Conservation (phyloP, 2,113 vertebrate genomes). For the Dasyprocta punctata region DNA sequence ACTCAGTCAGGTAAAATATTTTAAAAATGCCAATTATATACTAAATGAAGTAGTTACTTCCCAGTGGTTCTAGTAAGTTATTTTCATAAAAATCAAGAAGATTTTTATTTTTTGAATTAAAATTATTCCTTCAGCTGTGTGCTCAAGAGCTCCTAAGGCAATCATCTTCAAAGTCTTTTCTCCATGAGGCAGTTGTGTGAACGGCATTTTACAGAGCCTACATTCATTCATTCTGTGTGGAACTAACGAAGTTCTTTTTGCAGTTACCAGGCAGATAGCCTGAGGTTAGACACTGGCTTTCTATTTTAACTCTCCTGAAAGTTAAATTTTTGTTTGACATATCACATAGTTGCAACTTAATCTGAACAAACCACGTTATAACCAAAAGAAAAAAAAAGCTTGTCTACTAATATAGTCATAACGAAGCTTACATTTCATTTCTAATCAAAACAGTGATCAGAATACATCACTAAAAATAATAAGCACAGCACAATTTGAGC, state of each 20-base stretch:
- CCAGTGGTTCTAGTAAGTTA: conserved; percentile 20
- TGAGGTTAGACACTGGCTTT: conserved; percentile 16
- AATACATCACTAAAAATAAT: not conserved
- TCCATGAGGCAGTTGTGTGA: conserved; percentile 38
- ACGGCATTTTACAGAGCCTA: not conserved
- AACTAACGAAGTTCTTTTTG: conserved; percentile 40
- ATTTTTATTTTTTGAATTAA: conserved; percentile 65
- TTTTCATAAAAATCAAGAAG: conserved; percentile 66
- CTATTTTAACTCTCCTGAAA: conserved; percentile 53
- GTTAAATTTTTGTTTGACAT: conserved; percentile 48
- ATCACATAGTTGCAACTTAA: conserved; percentile 49
- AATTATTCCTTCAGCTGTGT: conserved; percentile 28
- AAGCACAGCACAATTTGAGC: not conserved
- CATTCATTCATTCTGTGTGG: conserved; percentile 38
- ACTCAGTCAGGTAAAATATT: conserved; percentile 48
- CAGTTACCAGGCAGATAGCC: conserved; percentile 34
- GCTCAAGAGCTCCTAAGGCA: conserved; percentile 55
- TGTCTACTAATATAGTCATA: not conserved
- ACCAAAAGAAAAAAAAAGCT: not conserved
- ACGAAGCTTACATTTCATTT: not conserved
- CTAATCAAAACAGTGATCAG: not conserved
- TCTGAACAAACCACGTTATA: not conserved
- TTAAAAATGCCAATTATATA: conserved; percentile 58
- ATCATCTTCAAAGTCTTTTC: conserved; percentile 69
- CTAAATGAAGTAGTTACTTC: conserved; percentile 34